These are phyloP conservation scores for Tenthredo notha DNA, from an alignment of 2,888 invertebrate species.

Conservation along the genomic window DNA sequence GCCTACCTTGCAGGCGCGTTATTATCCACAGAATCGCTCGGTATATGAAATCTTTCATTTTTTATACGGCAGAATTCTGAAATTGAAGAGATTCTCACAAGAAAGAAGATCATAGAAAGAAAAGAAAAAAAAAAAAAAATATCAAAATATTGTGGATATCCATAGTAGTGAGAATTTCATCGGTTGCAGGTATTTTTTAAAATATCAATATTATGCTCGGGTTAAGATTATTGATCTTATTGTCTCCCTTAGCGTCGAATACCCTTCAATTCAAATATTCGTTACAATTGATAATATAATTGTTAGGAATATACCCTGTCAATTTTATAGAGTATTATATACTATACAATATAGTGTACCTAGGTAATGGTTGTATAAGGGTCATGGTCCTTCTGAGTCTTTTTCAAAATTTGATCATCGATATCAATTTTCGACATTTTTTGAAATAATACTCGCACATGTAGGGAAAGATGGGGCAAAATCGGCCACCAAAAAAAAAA, in stretches of 20 bases:
- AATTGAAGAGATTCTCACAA: neutral
- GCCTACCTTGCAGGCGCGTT: too few relatives aligned
- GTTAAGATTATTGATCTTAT: neutral
- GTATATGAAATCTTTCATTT: neutral
- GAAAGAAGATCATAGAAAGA: neutral
- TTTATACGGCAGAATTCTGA: neutral
- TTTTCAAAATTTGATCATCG: neutral
- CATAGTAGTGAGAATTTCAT: neutral
- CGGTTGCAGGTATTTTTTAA: neutral
- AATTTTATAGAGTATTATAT: neutral
- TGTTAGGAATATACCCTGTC: neutral
- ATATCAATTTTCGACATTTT: neutral
- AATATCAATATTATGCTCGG: neutral
- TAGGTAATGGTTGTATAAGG: neutral
- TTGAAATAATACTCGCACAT: too few relatives aligned
- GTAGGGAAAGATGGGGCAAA: too few relatives aligned
- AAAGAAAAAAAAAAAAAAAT: neutral
- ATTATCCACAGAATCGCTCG: too few relatives aligned
- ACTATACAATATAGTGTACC: neutral
- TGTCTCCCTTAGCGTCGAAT: neutral
- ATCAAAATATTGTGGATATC: neutral
- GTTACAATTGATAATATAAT: neutral
- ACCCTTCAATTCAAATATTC: slow-evolving; percentile 23
- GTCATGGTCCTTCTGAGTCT: neutral
- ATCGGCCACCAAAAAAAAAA: too few relatives aligned